Conservation (phyloP, 2,888 invertebrate species). For the Proisotoma minuta region DNA sequence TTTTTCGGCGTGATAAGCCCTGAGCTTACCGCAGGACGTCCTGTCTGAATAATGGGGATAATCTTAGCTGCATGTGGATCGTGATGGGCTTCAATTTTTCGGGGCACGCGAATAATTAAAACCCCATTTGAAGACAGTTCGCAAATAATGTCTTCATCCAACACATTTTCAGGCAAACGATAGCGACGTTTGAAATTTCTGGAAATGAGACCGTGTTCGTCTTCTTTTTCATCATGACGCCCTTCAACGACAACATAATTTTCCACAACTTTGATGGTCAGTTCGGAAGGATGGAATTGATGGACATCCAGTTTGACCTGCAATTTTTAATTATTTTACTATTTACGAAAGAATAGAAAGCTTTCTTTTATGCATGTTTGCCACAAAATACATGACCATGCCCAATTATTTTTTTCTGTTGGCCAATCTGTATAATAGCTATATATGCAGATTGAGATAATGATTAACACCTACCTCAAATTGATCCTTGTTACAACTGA, state of each 20-base stretch:
- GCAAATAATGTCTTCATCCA: slow-evolving; percentile 66
- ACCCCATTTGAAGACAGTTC: slow-evolving; percentile 72
- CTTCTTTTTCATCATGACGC: slow-evolving; percentile 77
- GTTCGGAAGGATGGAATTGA: slow-evolving; percentile 70
- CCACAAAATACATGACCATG: too few species aligned
- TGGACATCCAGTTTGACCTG: slow-evolving; percentile 70
- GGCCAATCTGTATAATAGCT: too few species aligned
- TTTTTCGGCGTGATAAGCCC: too few species aligned
- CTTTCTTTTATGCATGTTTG: too few species aligned
- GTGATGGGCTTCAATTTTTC: not conserved
- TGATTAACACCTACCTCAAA: too few species aligned
- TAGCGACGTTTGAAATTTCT: slow-evolving; percentile 72
- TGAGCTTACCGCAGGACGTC: not conserved
- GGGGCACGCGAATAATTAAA: slow-evolving; percentile 53
- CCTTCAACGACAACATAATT: slow-evolving; percentile 66
- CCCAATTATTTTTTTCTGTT: too few species aligned
- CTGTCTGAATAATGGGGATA: not conserved
- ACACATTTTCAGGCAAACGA: slow-evolving; percentile 67
- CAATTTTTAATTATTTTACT: too few species aligned
- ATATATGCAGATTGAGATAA: too few species aligned
- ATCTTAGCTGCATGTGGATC: not conserved
- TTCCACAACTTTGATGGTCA: slow-evolving; percentile 67
- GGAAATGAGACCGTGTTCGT: slow-evolving; percentile 73
- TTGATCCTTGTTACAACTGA: not conserved
- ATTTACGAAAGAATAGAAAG: too few species aligned